phyloP scores from a whole-genome alignment of 2,797 vertebrate genomes.

The Xiphorhynchus erythropygius region DNA sequence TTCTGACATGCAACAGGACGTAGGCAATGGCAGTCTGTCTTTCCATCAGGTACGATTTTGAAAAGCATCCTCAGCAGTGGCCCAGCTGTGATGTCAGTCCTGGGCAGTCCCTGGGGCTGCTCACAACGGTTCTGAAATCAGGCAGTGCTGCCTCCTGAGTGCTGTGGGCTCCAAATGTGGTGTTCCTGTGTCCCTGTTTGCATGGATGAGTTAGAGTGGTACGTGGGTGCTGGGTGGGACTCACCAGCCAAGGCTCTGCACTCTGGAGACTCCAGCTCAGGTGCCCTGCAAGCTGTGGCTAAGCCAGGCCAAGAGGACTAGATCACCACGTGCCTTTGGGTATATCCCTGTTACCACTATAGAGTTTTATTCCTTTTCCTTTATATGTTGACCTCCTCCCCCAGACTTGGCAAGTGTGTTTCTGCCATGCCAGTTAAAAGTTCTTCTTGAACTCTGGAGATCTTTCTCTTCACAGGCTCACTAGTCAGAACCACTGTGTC shows the following conservation, averaged over 20 bases:
- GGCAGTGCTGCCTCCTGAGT: neutral
- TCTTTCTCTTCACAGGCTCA: neutral
- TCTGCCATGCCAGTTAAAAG: neutral
- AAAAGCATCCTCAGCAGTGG: neutral
- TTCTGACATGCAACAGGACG: neutral
- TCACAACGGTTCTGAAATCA: neutral
- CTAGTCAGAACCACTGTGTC: neutral
- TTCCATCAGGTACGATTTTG: neutral
- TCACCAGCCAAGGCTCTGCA: neutral
- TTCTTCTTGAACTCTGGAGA: neutral
- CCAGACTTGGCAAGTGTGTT: accelerated
- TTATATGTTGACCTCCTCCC: neutral
- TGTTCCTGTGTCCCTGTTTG: neutral
- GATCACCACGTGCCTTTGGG: neutral
- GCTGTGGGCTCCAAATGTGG: neutral
- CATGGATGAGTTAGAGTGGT: neutral
- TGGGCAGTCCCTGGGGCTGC: neutral
- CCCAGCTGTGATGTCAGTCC: neutral
- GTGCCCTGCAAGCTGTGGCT: neutral
- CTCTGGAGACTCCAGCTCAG: accelerated
- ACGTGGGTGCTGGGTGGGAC: neutral
- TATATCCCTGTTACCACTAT: neutral
- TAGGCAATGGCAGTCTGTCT: neutral
- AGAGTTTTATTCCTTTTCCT: neutral
- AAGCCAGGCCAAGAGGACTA: neutral